Percentiles rank a stretch among this genome's conserved stretches.
These are phyloP conservation scores for Eupleurogrammus muticus DNA, from an alignment of 2,797 vertebrate species.

Conservation along the genomic window DNA sequence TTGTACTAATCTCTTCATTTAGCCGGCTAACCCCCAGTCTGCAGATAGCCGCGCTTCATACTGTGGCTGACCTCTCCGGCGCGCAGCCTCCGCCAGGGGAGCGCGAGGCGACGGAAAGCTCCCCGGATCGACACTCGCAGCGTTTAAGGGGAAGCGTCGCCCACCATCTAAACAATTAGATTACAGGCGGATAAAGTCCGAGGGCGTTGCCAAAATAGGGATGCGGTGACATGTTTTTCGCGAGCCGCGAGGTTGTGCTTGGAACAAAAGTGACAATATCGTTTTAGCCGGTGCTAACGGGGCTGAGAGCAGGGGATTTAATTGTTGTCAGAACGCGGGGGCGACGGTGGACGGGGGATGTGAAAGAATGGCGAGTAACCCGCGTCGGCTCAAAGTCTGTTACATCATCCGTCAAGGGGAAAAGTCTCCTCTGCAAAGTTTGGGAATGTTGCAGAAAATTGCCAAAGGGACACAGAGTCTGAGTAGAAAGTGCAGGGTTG, in stretches of 20 bases:
- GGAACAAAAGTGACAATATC: slow-evolving; percentile 19
- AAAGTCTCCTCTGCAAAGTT: slow-evolving; percentile 30
- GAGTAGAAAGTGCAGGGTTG: slow-evolving; percentile 31
- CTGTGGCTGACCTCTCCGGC: slow-evolving; percentile 61
- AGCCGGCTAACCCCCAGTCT: slow-evolving; percentile 62
- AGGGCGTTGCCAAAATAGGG: slow-evolving; percentile 10
- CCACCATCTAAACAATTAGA: slow-evolving; percentile 43
- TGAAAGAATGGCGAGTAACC: slow-evolving; percentile 13
- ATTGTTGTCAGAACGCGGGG: slow-evolving; percentile 9
- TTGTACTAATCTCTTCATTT: slow-evolving; percentile 66
- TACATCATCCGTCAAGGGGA: slow-evolving; percentile 44
- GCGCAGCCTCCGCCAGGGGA: slow-evolving; percentile 3
- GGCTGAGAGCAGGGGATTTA: slow-evolving; percentile 1
- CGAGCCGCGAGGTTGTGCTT: slow-evolving; percentile 9
- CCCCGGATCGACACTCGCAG: slow-evolving; percentile 14
- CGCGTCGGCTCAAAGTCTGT: slow-evolving; percentile 31
- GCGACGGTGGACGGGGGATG: not conserved
- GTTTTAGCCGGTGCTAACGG: slow-evolving; percentile 26
- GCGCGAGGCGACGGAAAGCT: slow-evolving; percentile 16
- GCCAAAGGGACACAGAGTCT: slow-evolving; percentile 31
- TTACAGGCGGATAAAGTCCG: slow-evolving; percentile 19
- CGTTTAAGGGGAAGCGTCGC: slow-evolving; percentile 7
- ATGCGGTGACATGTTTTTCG: slow-evolving; percentile 27
- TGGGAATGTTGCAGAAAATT: slow-evolving; percentile 31
- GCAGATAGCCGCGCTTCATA: slow-evolving; percentile 61